Percentiles rank a stretch among this genome's conserved stretches.
Evolutionary conservation across 2,797 vertebrate genomes (phyloP).

Genomic region (Microchirus variegatus): DNA sequence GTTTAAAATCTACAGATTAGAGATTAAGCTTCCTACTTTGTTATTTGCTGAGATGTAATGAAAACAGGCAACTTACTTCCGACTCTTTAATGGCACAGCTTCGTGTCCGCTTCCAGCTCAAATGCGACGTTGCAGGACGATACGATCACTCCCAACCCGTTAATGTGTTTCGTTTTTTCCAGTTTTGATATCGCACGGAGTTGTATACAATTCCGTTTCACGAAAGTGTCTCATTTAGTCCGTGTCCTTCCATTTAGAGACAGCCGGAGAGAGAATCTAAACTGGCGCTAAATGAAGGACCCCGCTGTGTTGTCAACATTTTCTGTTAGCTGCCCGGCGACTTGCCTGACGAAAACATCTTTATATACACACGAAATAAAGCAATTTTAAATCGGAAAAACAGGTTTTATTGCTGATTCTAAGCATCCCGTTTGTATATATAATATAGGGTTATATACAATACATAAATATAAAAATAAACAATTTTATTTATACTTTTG

Average conservation of each 20-base stretch:
- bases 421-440: too few species aligned
- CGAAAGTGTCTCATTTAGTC: neutral
- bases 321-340: neutral
- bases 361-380: neutral
- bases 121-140: neutral
- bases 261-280: conserved; percentile 35
- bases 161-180: fast-evolving
- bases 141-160: neutral
- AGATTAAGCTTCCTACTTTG: too few species aligned
- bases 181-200: fast-evolving
- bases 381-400: too few species aligned
- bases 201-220: neutral
- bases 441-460: too few species aligned
- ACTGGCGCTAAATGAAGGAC: conserved; percentile 78
- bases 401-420: too few species aligned
- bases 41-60: neutral
- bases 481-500: too few species aligned
- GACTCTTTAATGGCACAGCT: neutral
- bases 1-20: too few species aligned
- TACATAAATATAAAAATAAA: too few species aligned
- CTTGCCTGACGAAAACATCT: conserved; percentile 42
- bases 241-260: fast-evolving
- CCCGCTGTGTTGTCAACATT: conserved; percentile 55
- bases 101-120: neutral
- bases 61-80: conserved; percentile 12